phyloP scores from a whole-genome alignment of 2,888 invertebrate genomes.

The Aethes cnicana region DNA sequence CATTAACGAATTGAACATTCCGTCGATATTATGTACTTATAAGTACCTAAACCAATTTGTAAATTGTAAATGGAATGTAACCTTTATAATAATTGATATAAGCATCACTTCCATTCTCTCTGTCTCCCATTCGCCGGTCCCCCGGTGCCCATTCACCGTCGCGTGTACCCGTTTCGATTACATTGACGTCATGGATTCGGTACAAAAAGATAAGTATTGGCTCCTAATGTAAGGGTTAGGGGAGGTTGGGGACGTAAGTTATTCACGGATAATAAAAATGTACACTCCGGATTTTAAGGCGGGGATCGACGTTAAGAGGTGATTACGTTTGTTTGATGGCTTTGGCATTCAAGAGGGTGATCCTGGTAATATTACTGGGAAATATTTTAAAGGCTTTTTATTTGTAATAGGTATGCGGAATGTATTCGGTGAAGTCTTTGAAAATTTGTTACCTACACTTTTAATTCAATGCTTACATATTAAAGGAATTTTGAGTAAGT shows the following conservation, averaged over 20 bases:
- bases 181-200: conserved; percentile 59
- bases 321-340: conserved; percentile 24
- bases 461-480: not conserved
- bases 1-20: too few species aligned
- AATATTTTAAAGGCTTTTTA: too few species aligned
- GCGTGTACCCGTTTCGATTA: conserved; percentile 66
- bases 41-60: too few species aligned
- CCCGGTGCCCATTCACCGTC: conserved; percentile 55
- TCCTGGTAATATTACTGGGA: conserved; percentile 17
- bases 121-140: conserved; percentile 41
- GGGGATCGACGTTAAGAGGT: conserved; percentile 26
- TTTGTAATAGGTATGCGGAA: too few species aligned
- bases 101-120: conserved; percentile 19
- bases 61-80: too few species aligned
- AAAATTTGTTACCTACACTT: too few species aligned
- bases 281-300: conserved; percentile 30
- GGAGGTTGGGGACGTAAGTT: conserved; percentile 51
- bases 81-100: too few species aligned
- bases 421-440: too few species aligned
- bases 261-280: conserved; percentile 41
- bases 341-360: not conserved
- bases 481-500: not conserved
- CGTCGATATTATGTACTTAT: too few species aligned
- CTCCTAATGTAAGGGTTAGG: conserved; percentile 62
- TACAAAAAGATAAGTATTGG: conserved; percentile 69